A percentile compares a stretch with the other conserved stretches of the same genome.
Evolutionary conservation across 1,140 invertebrate genomes (phyloP).

Genomic region (Papilio aristodemus): DNA sequence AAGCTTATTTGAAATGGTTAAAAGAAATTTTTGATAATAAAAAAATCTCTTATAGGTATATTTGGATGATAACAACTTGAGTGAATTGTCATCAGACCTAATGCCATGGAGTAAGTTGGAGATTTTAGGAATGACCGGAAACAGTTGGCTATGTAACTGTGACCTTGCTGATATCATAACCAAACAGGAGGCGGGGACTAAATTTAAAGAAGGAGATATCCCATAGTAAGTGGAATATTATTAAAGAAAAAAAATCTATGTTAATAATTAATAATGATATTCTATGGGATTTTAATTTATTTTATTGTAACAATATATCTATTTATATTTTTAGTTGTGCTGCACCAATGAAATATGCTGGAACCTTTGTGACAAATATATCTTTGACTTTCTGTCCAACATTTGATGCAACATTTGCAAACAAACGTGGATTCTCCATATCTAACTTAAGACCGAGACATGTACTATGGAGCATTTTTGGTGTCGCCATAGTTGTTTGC

Average conservation of each 20-base stretch:
- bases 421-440: constrained; percentile 55
- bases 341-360: constrained; percentile 67
- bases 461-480: constrained; percentile 70
- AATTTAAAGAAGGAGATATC: constrained; percentile 64
- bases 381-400: constrained; percentile 63
- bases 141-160: constrained; percentile 83
- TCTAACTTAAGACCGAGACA: constrained; percentile 66
- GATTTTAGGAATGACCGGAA: constrained; percentile 79
- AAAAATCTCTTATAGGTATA: constrained; percentile 74
- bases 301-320: constrained; percentile 26
- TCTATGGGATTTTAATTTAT: not conserved
- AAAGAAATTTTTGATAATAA: no score
- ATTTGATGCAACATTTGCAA: constrained; percentile 59
- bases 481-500: constrained; percentile 59
- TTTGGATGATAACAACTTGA: constrained; percentile 79
- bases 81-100: constrained; percentile 71
- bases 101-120: constrained; percentile 74
- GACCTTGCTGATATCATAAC: constrained; percentile 70
- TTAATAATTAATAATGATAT: no score
- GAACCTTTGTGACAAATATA: constrained; percentile 68
- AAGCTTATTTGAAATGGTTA: no score
- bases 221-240: constrained; percentile 62
- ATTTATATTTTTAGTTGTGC: constrained; percentile 66
- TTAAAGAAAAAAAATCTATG: no score
- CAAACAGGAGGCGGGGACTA: constrained; percentile 61